Conservation (phyloP, 2,888 invertebrate species). For the Cylindroiulus punctatus region DNA sequence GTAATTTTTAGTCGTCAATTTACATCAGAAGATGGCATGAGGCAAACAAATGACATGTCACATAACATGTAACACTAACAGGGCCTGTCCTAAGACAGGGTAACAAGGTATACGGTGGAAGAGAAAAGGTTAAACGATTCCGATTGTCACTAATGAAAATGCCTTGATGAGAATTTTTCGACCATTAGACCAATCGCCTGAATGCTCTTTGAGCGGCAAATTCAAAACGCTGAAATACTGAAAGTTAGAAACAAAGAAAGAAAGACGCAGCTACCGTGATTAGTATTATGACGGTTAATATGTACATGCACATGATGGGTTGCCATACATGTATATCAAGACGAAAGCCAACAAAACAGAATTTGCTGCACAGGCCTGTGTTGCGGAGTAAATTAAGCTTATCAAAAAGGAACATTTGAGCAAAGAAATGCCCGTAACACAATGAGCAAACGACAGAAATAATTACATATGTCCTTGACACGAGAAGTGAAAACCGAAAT, state of each 20-base stretch:
- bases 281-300: no score
- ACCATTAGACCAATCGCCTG: no score
- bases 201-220: no score
- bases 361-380: background rate
- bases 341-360: background rate
- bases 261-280: no score
- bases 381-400: background rate
- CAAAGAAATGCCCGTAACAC: background rate
- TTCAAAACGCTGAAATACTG: background rate
- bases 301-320: background rate
- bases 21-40: background rate
- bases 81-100: background rate
- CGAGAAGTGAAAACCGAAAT: background rate
- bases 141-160: no score
- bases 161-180: no score
- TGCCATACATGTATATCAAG: background rate
- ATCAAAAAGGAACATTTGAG: background rate
- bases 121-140: no score
- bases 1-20: background rate
- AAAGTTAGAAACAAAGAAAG: no score
- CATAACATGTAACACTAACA: background rate
- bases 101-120: no score
- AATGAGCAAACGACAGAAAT: background rate
- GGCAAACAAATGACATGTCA: background rate
- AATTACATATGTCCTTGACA: constrained; percentile 11